Percentiles rank a stretch among this genome's conserved stretches.
These are phyloP conservation scores for Oscheius sp. DNA, from an alignment of 2,888 invertebrate genomes.

Conservation along the genomic window DNA sequence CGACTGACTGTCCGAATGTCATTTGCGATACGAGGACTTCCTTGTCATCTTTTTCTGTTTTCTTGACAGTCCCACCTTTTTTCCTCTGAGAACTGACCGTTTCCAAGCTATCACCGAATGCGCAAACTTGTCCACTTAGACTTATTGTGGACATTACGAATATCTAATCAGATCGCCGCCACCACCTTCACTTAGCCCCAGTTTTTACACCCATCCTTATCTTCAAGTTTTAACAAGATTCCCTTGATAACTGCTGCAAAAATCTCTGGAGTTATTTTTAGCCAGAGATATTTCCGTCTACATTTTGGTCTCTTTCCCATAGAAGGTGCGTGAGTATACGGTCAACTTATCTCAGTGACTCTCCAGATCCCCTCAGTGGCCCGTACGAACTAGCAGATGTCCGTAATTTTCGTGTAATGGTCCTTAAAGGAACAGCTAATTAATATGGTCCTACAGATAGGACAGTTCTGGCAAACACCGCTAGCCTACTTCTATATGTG, in stretches of 20 bases:
- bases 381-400: too few relatives aligned
- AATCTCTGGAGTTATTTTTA: not conserved
- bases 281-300: not conserved
- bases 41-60: conserved; percentile 8
- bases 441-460: not conserved
- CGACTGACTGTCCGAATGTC: not conserved
- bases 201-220: conserved; percentile 19
- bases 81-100: not conserved
- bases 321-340: too few relatives aligned
- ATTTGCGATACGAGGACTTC: not conserved
- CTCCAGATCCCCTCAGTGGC: too few relatives aligned
- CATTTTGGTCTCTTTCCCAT: too few relatives aligned
- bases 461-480: conserved; percentile 29
- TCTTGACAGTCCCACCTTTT: not conserved
- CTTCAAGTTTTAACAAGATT: not conserved
- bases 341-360: too few relatives aligned
- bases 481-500: conserved; percentile 34
- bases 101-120: conserved; percentile 5
- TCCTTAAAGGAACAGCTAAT: not conserved
- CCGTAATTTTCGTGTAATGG: too few relatives aligned
- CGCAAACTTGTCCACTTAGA: conserved; percentile 36
- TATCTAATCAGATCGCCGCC: conserved; percentile 36
- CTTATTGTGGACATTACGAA: conserved; percentile 37
- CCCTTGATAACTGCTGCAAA: not conserved
- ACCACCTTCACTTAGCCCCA: conserved; percentile 14